phyloP scores from a whole-genome alignment of 1,140 invertebrate genomes.

The Drosophila kepulauana region DNA sequence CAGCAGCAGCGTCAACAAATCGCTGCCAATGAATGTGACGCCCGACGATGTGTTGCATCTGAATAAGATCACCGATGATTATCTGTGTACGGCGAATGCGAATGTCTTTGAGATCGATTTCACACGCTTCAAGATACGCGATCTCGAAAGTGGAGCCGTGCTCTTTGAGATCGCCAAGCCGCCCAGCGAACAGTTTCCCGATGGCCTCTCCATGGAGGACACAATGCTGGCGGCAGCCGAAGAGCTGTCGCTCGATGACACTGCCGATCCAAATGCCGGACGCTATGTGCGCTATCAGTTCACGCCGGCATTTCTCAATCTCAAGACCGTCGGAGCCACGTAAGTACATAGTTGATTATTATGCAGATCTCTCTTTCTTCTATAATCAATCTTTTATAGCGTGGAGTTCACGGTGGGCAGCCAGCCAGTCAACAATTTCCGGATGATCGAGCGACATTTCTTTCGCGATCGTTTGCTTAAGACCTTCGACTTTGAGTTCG shows the following conservation, averaged over 20 bases:
- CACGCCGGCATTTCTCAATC: conserved; percentile 97
- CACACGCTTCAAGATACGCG: conserved; percentile 98
- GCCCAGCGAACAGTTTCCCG: conserved; percentile 87
- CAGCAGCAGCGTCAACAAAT: conserved; percentile 40
- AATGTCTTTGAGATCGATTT: conserved; percentile 99
- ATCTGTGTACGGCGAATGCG: conserved; percentile 96
- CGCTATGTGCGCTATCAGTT: conserved; percentile 99
- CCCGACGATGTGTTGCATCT: conserved; percentile 88
- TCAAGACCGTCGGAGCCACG: conserved; percentile 98
- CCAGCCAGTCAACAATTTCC: conserved; percentile 96
- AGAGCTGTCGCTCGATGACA: conserved; percentile 85
- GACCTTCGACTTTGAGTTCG: conserved; percentile 99
- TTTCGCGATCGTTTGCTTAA: conserved; percentile 97
- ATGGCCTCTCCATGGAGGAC: conserved; percentile 87
- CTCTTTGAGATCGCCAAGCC: conserved; percentile 99
- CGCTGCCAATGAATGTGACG: conserved; percentile 84
- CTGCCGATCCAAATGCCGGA: conserved; percentile 94
- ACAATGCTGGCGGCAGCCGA: conserved; percentile 86
- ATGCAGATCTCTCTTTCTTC: conserved; percentile 7
- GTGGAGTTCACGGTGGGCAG: conserved; percentile 98
- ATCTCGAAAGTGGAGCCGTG: conserved; percentile 96
- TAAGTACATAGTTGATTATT: conserved; percentile 82
- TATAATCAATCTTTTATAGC: conserved; percentile 86
- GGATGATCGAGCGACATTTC: conserved; percentile 99
- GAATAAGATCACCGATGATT: conserved; percentile 89